A percentile compares a stretch with the other conserved stretches of the same genome.
These are phyloP conservation scores for Ips nitidus DNA, from an alignment of 1,140 invertebrate species.

Conservation along the genomic window DNA sequence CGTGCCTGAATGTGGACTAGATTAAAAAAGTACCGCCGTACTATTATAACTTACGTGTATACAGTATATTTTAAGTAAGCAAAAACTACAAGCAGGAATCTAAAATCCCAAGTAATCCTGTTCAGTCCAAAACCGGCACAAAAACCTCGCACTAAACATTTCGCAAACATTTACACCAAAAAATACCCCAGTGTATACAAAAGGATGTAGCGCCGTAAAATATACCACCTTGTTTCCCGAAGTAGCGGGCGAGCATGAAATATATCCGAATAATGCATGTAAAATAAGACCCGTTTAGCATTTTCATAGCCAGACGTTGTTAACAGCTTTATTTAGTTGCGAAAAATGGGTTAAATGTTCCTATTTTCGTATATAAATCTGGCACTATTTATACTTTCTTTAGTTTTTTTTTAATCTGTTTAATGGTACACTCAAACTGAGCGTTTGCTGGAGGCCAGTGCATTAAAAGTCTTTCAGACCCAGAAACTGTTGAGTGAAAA, in stretches of 20 bases:
- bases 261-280: slow-evolving; percentile 31
- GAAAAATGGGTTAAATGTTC: slow-evolving; percentile 12
- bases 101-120: slow-evolving; percentile 10
- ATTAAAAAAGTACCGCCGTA: too few relatives aligned
- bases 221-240: slow-evolving; percentile 33
- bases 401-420: too few relatives aligned
- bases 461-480: too few relatives aligned
- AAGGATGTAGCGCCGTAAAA: slow-evolving; percentile 27
- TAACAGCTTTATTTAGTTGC: slow-evolving; percentile 26
- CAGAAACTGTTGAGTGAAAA: too few relatives aligned
- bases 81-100: too few relatives aligned
- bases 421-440: too few relatives aligned
- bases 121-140: slow-evolving; percentile 1
- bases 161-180: slow-evolving; percentile 19
- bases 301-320: slow-evolving; percentile 33
- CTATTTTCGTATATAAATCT: too few relatives aligned
- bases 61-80: too few relatives aligned
- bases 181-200: slow-evolving; percentile 31
- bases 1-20: too few relatives aligned
- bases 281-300: slow-evolving; percentile 27
- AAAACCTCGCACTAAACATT: slow-evolving; percentile 25
- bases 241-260: slow-evolving; percentile 29
- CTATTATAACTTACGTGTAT: too few relatives aligned
- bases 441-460: too few relatives aligned
- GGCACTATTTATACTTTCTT: too few relatives aligned